Percentiles rank a stretch among this genome's conserved stretches.
phyloP scores from a whole-genome alignment of 1,140 invertebrate species.

The Magallana gigas region DNA sequence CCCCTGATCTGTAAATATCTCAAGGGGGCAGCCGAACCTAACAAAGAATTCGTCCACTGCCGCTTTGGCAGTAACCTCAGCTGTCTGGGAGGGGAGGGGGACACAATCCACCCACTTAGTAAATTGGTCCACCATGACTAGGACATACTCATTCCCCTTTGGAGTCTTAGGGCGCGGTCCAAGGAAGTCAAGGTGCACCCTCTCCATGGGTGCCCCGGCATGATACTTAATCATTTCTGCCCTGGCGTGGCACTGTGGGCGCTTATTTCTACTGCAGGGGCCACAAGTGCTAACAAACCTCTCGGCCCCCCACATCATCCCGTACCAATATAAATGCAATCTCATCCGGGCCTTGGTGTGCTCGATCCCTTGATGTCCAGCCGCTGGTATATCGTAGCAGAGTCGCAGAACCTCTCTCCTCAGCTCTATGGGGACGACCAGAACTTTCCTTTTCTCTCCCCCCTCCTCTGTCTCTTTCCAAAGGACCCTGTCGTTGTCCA shows the following conservation, averaged over 20 bases:
- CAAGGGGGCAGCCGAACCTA: conserved; percentile 38
- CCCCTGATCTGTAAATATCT: conserved; percentile 48
- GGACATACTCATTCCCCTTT: conserved; percentile 40
- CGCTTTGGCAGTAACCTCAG: conserved; percentile 38
- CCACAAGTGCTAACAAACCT: not conserved
- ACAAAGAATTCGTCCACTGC: conserved; percentile 46
- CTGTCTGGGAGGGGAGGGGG: conserved; percentile 48
- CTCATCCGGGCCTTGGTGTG: not conserved
- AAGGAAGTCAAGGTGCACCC: conserved; percentile 50
- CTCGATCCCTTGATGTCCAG: not conserved
- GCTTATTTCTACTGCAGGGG: not conserved
- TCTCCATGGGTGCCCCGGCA: conserved; percentile 47
- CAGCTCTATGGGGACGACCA: not conserved
- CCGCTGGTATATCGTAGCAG: not conserved
- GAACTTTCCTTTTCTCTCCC: not conserved
- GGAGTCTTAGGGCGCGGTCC: not conserved
- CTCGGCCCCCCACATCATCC: not conserved
- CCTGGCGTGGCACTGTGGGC: not conserved
- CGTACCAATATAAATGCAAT: not conserved
- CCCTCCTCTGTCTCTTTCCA: not conserved
- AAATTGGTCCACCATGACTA: conserved; percentile 56
- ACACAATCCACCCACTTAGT: conserved; percentile 55
- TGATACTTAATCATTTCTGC: not conserved
- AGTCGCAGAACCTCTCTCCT: not conserved
- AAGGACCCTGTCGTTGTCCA: not conserved